Conservation (phyloP, 1,140 invertebrate species). For the Andrena cerasifolii region DNA sequence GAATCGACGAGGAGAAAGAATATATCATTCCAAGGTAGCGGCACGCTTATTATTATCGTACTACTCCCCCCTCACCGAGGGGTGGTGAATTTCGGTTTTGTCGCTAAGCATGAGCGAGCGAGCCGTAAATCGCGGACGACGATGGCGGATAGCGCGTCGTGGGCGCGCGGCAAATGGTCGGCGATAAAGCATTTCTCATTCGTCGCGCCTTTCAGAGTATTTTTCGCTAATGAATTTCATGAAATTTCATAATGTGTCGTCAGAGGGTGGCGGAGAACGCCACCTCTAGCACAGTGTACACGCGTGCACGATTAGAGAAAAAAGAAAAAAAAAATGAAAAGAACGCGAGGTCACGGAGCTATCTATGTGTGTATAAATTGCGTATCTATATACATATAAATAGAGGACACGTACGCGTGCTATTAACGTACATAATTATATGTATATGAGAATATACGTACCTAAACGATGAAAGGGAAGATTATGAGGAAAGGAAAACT, state of each 20-base stretch:
- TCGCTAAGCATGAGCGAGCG: slow-evolving; percentile 39
- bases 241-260: slow-evolving; percentile 84
- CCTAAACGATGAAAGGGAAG: slow-evolving; percentile 40
- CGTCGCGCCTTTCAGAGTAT: slow-evolving; percentile 74
- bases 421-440: slow-evolving; percentile 53
- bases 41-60: slow-evolving; percentile 51
- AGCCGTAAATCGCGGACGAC: slow-evolving; percentile 45
- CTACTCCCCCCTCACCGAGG: slow-evolving; percentile 57
- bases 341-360: slow-evolving; percentile 37
- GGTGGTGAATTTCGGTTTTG: slow-evolving; percentile 63
- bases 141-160: slow-evolving; percentile 65
- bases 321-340: slow-evolving; percentile 25
- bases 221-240: slow-evolving; percentile 84
- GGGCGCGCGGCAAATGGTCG: slow-evolving; percentile 68
- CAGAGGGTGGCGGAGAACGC: slow-evolving; percentile 48
- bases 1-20: background rate
- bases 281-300: background rate
- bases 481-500: slow-evolving; percentile 7
- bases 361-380: slow-evolving; percentile 71
- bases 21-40: slow-evolving; percentile 70
- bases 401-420: slow-evolving; percentile 62
- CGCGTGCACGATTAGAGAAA: slow-evolving; percentile 15
- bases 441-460: slow-evolving; percentile 67
- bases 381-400: slow-evolving; percentile 66
- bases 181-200: slow-evolving; percentile 67